Evolutionary conservation across 2,113 vertebrate genomes (phyloP).

Genomic region (Dinomys branickii): DNA sequence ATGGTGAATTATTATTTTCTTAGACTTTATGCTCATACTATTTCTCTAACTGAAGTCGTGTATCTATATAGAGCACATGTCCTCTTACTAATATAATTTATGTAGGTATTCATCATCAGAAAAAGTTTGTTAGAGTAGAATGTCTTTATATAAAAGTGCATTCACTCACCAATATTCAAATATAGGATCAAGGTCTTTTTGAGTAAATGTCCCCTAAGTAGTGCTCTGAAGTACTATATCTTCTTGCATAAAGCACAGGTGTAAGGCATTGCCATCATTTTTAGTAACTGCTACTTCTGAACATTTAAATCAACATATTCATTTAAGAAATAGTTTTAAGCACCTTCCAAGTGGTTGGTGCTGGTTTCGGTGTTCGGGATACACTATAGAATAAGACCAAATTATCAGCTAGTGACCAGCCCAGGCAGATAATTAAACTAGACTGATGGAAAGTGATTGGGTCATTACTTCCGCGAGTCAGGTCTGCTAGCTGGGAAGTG

Average conservation of each 20-base stretch:
- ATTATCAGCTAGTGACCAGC: neutral
- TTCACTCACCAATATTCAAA: neutral
- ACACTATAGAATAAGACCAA: neutral
- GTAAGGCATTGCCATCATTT: neutral
- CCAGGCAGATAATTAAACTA: neutral
- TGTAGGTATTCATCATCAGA: neutral
- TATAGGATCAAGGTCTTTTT: neutral
- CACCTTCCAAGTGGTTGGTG: neutral
- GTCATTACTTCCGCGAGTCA: conserved; percentile 7
- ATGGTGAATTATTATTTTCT: conserved; percentile 49
- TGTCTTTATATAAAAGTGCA: neutral
- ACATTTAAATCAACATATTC: neutral
- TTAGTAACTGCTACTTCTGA: conserved; percentile 31
- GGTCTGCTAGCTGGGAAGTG: conserved; percentile 18
- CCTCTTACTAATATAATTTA: conserved; percentile 19
- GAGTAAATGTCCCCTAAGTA: neutral
- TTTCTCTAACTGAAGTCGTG: neutral
- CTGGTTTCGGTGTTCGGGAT: neutral
- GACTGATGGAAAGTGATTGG: neutral
- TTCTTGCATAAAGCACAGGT: neutral
- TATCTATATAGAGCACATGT: neutral
- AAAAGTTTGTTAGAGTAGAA: neutral
- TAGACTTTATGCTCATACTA: neutral
- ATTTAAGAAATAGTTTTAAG: neutral
- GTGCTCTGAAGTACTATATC: neutral